Percentiles rank a stretch among this genome's conserved stretches.
phyloP scores from a whole-genome alignment of 1,140 invertebrate genomes.

The Drosophila varians region DNA sequence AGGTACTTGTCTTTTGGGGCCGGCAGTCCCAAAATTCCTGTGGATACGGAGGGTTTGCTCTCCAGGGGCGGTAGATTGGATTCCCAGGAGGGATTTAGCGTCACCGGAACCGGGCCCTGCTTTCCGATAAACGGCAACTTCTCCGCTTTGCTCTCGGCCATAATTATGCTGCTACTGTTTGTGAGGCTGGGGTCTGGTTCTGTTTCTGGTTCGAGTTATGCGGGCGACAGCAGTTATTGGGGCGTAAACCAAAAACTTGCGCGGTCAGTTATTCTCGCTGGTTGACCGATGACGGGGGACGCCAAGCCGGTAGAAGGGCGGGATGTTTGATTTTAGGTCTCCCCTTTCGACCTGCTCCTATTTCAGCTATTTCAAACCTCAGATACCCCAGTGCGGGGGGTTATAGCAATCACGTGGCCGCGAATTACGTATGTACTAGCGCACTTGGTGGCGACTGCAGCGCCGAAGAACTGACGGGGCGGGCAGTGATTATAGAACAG shows the following conservation, averaged over 20 bases:
- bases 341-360: not conserved
- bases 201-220: constrained; percentile 10
- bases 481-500: constrained; percentile 35
- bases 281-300: constrained; percentile 4
- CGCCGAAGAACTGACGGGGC: constrained; percentile 16
- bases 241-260: constrained; percentile 48
- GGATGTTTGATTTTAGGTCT: constrained; percentile 37
- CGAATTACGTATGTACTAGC: not conserved
- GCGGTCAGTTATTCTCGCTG: constrained; percentile 40
- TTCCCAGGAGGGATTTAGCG: constrained; percentile 64
- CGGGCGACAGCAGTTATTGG: constrained; percentile 51
- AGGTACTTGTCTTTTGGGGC: constrained; percentile 92
- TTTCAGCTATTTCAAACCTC: not conserved
- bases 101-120: constrained; percentile 33
- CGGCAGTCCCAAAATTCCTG: constrained; percentile 83
- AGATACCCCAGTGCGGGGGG: not conserved
- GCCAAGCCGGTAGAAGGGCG: constrained; percentile 34
- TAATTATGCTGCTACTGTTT: constrained; percentile 16
- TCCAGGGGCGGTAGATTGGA: constrained; percentile 44
- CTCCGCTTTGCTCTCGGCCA: constrained; percentile 40
- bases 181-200: not conserved
- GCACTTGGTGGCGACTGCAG: not conserved
- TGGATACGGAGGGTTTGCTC: constrained; percentile 15
- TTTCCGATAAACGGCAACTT: constrained; percentile 52
- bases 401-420: constrained; percentile 19